Conservation (phyloP, 2,113 vertebrate genomes). For the Equus przewalskii region DNA sequence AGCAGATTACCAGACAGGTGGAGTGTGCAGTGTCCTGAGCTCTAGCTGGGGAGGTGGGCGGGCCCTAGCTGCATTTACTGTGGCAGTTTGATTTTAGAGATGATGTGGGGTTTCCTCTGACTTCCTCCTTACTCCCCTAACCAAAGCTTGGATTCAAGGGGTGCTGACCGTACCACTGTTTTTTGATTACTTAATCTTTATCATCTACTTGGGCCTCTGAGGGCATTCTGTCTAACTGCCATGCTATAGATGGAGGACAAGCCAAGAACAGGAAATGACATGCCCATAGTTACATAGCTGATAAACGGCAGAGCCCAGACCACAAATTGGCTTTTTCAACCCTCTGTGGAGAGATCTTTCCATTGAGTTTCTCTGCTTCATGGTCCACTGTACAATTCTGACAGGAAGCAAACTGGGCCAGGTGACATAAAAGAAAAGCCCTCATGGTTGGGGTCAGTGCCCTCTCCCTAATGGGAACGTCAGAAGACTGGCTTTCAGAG, state of each 20-base stretch:
- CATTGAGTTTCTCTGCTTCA: background rate
- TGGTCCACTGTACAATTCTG: background rate
- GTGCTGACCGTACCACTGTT: background rate
- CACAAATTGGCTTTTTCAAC: background rate
- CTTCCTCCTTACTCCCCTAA: background rate
- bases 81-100: background rate
- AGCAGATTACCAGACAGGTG: too few relatives aligned
- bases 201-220: background rate
- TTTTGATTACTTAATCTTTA: background rate
- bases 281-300: background rate
- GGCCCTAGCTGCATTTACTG: background rate
- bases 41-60: background rate
- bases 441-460: background rate
- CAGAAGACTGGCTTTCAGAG: background rate
- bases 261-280: background rate
- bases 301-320: background rate
- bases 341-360: background rate
- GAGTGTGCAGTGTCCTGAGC: fast-evolving
- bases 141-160: background rate
- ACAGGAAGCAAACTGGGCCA: background rate
- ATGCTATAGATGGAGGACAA: background rate
- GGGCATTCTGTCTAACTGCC: too few relatives aligned
- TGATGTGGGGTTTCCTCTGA: background rate
- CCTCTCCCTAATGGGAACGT: background rate
- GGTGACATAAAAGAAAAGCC: background rate